These are phyloP conservation scores for Cirrhinus mrigala DNA, from an alignment of 2,797 vertebrate species.

Conservation along the genomic window DNA sequence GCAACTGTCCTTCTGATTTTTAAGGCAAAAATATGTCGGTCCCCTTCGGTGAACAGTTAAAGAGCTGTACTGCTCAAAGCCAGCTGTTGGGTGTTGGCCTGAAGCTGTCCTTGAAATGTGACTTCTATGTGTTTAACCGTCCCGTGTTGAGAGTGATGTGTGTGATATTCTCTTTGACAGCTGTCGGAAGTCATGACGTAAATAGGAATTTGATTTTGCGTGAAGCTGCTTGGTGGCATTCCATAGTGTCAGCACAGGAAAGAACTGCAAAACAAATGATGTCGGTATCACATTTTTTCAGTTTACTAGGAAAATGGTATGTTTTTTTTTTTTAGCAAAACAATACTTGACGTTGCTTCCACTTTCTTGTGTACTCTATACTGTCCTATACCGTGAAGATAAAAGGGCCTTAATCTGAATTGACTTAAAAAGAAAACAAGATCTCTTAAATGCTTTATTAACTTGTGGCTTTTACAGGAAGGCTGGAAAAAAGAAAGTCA, in stretches of 20 bases:
- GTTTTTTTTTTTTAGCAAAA: background rate
- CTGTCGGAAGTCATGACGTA: conserved; percentile 7
- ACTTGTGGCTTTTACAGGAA: conserved; percentile 7
- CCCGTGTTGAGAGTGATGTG: conserved; percentile 24
- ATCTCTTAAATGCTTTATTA: background rate
- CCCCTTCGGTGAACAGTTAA: background rate
- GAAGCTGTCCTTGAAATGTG: conserved; percentile 19
- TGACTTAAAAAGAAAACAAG: background rate
- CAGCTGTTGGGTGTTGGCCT: background rate
- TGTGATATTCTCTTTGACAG: conserved; percentile 11
- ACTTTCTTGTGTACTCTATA: background rate
- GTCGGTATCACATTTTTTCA: background rate
- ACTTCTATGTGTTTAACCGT: conserved; percentile 6
- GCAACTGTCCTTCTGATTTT: background rate
- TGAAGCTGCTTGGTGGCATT: background rate
- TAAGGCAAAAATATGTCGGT: background rate
- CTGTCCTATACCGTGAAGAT: background rate
- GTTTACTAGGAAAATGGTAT: background rate
- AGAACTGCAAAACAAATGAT: background rate
- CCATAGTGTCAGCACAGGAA: conserved; percentile 13
- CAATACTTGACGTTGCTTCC: background rate
- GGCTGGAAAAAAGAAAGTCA: background rate
- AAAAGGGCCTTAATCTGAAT: background rate
- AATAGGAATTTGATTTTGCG: background rate
- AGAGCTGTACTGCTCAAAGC: background rate